These are phyloP conservation scores for Chloropsis hardwickii DNA, from an alignment of 2,113 vertebrate genomes.

Conservation along the genomic window DNA sequence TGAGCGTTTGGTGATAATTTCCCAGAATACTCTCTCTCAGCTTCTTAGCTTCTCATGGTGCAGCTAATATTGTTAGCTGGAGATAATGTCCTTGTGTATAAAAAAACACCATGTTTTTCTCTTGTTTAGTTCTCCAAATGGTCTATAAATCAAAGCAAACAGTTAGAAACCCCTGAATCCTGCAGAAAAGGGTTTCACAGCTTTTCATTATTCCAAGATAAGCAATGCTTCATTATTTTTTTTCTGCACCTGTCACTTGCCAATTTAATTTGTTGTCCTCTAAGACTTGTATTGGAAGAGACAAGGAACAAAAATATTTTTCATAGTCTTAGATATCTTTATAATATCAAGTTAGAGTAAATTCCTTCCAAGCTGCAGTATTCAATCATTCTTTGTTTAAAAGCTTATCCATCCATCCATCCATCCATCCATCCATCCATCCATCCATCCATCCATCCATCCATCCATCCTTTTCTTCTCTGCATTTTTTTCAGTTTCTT, in stretches of 20 bases:
- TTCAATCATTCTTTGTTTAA: not conserved
- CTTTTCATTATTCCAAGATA: not conserved
- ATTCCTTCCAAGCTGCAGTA: not conserved
- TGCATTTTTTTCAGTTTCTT: not conserved
- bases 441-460: not conserved
- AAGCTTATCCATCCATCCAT: not conserved
- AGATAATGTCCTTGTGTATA: not conserved
- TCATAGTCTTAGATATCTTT: not conserved
- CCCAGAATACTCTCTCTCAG: not conserved
- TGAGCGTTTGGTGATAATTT: not conserved
- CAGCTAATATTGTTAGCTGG: not conserved
- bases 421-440: not conserved
- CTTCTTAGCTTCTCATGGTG: not conserved
- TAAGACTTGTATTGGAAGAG: not conserved
- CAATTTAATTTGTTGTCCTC: not conserved
- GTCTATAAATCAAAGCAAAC: not conserved
- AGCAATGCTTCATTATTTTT: not conserved
- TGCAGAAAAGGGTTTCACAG: not conserved
- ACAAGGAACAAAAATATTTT: not conserved
- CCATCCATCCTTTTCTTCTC: not conserved
- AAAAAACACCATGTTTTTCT: accelerated
- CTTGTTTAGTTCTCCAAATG: not conserved
- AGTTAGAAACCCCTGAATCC: not conserved
- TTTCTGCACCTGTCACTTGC: not conserved
- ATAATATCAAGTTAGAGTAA: not conserved